Base-by-base conservation (phyloP, 2,113 vertebrate species). In the Mohoua ochrocephala region DNA sequence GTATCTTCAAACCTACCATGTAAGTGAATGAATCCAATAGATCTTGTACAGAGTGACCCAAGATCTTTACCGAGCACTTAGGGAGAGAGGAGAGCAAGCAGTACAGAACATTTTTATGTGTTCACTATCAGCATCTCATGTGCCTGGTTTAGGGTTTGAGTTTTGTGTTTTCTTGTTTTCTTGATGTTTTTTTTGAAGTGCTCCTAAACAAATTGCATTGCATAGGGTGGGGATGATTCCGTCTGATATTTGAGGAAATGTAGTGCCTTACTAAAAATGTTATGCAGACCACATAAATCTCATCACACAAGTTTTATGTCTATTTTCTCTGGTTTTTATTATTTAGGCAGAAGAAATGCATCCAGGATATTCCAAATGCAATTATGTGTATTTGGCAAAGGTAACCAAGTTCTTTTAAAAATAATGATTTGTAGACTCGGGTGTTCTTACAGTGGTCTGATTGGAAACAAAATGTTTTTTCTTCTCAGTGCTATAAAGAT, bases 361-460 rank as follows among this genome's bases (percentile, higher is more conserved):
- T 27, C 99, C 98, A 53, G 98, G 98, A 81, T 99, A 99, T 97
- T 99, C 99, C 63, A 98, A 99, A 97, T 96, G 86, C 92, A 99
- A 99, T 98, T 99, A 99, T 82, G 98, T 99, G 70, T 99, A 98
- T 97, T 98, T 99, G 91, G 98, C 99, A 94, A 99, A 99, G 99
- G 99, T 99, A 98, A 98, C 91, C 19, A 76, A 73, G 57, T 70
- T 77, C 74, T 45, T 92, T 91, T 84, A 61, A 69, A 86, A 81
- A 85, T 79, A 53, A 78, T 69, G 54, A 68, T 90, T 97, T 82
- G 44, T 95, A 73, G 80, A 35, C 61, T 65, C 39, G 88, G 45
- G 19, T 90, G 61, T 75, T 93, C 75, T 47, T 71, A 47, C 90
- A 92, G 93, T 89, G 96, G 59, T 88, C 74, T 89, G 69, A 52